A percentile compares a stretch with the other conserved stretches of the same genome.
These are phyloP conservation scores for Periophthalmodon schlosseri DNA, from an alignment of 2,113 vertebrate species.

Conservation along the genomic window DNA sequence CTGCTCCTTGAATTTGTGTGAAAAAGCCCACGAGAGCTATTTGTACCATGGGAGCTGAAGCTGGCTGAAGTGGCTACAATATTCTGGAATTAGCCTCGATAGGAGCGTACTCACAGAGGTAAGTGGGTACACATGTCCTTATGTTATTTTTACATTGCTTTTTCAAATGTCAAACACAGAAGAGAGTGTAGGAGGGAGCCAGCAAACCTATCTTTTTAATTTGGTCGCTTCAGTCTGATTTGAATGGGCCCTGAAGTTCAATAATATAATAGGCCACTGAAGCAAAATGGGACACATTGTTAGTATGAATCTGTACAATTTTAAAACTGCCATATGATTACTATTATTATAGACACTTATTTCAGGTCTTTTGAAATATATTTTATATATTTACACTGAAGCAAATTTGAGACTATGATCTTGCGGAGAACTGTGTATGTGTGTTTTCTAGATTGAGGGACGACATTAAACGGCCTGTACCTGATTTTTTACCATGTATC, in stretches of 20 bases:
- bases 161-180: constrained; percentile 46
- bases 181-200: constrained; percentile 14
- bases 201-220: constrained; percentile 13
- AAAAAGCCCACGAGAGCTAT: constrained; percentile 61
- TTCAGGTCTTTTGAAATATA: not conserved
- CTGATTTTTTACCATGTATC: too few relatives aligned
- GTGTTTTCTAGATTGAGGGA: too few relatives aligned
- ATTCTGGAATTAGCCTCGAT: constrained; percentile 62
- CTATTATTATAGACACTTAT: not conserved
- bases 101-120: constrained; percentile 53
- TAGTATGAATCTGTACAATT: not conserved
- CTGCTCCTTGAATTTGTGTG: constrained; percentile 61
- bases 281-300: not conserved
- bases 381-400: not conserved
- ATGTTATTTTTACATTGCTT: constrained; percentile 69
- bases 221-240: not conserved
- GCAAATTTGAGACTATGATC: not conserved
- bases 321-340: not conserved
- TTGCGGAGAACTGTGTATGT: too few relatives aligned
- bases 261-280: not conserved
- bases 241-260: not conserved
- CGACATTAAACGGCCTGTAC: too few relatives aligned
- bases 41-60: constrained; percentile 49
- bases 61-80: constrained; percentile 60
- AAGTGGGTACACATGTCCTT: constrained; percentile 67